A percentile compares a stretch with the other conserved stretches of the same genome.
phyloP scores from a whole-genome alignment of 2,113 vertebrate species.

The Myiagra hebetior region DNA sequence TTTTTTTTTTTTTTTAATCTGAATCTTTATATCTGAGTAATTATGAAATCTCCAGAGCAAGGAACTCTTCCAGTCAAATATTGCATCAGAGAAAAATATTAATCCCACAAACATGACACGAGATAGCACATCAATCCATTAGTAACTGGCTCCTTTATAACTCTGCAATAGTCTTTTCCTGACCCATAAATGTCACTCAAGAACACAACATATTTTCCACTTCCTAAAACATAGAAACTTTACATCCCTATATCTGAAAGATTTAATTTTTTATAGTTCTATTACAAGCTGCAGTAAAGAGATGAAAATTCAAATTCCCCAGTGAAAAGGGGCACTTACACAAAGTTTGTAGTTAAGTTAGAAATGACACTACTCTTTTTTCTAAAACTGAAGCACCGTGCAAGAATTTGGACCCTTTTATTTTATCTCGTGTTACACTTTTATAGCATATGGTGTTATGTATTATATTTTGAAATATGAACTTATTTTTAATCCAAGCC shows the following conservation, averaged over 20 bases:
- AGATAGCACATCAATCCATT: not conserved
- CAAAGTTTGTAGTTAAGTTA: not conserved
- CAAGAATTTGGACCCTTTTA: not conserved
- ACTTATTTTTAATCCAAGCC: not conserved
- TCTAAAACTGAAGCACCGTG: not conserved
- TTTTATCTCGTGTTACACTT: not conserved
- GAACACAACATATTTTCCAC: not conserved
- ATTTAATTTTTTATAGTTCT: not conserved
- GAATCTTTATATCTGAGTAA: not conserved
- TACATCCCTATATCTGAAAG: not conserved
- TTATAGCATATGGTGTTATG: not conserved
- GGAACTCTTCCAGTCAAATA: not conserved
- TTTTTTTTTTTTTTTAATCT: not conserved
- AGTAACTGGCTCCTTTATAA: not conserved
- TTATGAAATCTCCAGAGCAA: not conserved
- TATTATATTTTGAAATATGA: not conserved
- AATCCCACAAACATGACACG: not conserved
- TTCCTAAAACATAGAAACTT: not conserved
- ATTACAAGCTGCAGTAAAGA: not conserved
- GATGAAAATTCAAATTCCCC: not conserved
- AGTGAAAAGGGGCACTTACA: not conserved
- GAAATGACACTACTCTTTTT: not conserved
- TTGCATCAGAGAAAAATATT: not conserved
- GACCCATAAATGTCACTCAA: not conserved
- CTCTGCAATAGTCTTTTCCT: not conserved